Conservation (phyloP, 1,140 invertebrate species). For the Drosophila ficusphila region DNA sequence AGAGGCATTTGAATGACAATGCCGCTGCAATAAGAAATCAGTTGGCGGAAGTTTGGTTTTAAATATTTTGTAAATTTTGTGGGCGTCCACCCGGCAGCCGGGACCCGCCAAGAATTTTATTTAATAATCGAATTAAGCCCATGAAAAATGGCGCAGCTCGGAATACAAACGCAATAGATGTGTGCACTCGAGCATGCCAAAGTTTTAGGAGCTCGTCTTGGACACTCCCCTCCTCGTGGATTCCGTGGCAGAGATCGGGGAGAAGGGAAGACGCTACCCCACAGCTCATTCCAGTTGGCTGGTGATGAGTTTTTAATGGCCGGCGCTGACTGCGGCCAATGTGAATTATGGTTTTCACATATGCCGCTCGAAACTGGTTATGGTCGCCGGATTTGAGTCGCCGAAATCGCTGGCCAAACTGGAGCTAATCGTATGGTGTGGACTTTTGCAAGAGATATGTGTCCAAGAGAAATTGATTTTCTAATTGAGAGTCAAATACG, state of each 20-base stretch:
- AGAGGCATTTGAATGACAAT: conserved; percentile 64
- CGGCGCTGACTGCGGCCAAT: conserved; percentile 59
- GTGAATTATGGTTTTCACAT: conserved; percentile 66
- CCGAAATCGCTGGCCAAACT: conserved; percentile 49
- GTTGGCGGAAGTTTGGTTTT: conserved; percentile 77
- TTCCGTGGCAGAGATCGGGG: background rate
- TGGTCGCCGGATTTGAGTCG: conserved; percentile 23
- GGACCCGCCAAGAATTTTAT: conserved; percentile 15
- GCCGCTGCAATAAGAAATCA: conserved; percentile 42
- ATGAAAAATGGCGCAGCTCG: conserved; percentile 64
- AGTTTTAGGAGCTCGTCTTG: conserved; percentile 56
- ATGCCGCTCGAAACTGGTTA: conserved; percentile 32
- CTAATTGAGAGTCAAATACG: too few species aligned
- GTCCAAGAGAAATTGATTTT: background rate
- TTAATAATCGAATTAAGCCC: conserved; percentile 37
- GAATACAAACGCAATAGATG: conserved; percentile 3
- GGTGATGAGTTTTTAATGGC: conserved; percentile 81
- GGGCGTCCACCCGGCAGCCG: conserved; percentile 51
- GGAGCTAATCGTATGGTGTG: conserved; percentile 43
- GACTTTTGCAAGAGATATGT: background rate
- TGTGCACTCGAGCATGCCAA: conserved; percentile 60
- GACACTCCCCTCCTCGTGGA: conserved; percentile 69
- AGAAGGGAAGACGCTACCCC: conserved; percentile 27
- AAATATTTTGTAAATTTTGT: conserved; percentile 83
- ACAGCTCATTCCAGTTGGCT: conserved; percentile 74